phyloP scores from a whole-genome alignment of 2,888 invertebrate genomes.

The Melipona bicolor region DNA sequence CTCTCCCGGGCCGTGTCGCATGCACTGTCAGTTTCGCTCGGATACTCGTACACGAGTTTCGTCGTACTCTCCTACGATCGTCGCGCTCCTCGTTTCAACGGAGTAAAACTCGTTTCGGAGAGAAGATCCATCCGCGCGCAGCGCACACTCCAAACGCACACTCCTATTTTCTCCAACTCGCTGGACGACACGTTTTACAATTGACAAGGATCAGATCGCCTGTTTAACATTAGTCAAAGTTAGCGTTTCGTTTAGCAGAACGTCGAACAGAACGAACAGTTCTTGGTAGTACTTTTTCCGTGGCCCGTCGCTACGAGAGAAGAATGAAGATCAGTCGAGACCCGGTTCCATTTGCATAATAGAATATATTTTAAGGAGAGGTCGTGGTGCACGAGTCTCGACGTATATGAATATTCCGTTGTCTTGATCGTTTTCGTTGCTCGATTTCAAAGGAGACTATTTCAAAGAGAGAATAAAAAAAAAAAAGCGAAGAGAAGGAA shows the following conservation, averaged over 20 bases:
- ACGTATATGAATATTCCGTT: not conserved
- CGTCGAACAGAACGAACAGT: not conserved
- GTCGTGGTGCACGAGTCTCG: no score
- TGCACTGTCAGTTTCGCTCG: slow-evolving; percentile 72
- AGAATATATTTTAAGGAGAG: slow-evolving; percentile 16
- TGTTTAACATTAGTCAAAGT: not conserved
- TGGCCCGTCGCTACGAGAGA: slow-evolving; percentile 15
- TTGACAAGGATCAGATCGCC: slow-evolving; percentile 20
- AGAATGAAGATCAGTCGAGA: slow-evolving; percentile 16
- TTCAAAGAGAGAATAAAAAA: not conserved
- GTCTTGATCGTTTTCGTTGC: not conserved
- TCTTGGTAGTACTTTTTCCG: not conserved
- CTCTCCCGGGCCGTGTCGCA: slow-evolving; percentile 73
- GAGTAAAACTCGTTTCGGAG: not conserved
- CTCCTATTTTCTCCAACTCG: not conserved
- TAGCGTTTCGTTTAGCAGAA: not conserved
- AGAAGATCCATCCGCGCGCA: not conserved
- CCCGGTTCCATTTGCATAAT: slow-evolving; percentile 37
- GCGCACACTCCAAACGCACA: not conserved
- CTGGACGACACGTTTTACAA: not conserved
- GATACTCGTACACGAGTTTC: slow-evolving; percentile 63
- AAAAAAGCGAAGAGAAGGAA: not conserved
- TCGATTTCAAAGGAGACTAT: slow-evolving; percentile 5
- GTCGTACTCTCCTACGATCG: slow-evolving; percentile 44
- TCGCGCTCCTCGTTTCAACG: slow-evolving; percentile 19